Conservation (phyloP, 1,140 invertebrate genomes). For the Arion vulgaris region DNA sequence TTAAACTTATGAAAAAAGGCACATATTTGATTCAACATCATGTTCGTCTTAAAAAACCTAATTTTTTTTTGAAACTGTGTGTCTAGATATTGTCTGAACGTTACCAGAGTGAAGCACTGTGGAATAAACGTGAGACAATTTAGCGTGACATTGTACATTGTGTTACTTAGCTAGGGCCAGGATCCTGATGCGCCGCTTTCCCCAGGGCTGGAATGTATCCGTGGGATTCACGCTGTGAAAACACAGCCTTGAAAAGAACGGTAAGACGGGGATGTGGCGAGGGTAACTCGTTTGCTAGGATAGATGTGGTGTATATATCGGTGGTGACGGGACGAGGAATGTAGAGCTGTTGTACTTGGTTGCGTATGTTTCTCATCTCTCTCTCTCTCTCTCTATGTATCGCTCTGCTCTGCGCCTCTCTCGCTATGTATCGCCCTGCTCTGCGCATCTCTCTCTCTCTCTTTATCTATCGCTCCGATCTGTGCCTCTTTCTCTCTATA, state of each 20-base stretch:
- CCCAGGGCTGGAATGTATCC: neutral
- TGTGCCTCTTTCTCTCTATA: too few relatives aligned
- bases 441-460: too few relatives aligned
- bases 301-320: neutral
- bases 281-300: neutral
- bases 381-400: too few relatives aligned
- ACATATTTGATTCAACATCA: too few relatives aligned
- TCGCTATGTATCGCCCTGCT: too few relatives aligned
- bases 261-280: neutral
- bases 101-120: neutral
- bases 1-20: too few relatives aligned
- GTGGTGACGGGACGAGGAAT: neutral
- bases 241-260: neutral
- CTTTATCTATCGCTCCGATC: too few relatives aligned
- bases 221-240: neutral
- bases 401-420: too few relatives aligned
- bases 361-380: too few relatives aligned
- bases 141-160: neutral
- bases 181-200: neutral
- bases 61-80: neutral
- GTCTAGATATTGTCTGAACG: neutral
- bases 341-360: too few relatives aligned
- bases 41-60: neutral
- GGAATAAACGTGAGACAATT: neutral
- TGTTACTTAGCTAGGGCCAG: neutral